Percentiles rank a stretch among this genome's conserved stretches.
Conservation (phyloP, 2,888 invertebrate genomes). For the Heteromyza rotundicornis region DNA sequence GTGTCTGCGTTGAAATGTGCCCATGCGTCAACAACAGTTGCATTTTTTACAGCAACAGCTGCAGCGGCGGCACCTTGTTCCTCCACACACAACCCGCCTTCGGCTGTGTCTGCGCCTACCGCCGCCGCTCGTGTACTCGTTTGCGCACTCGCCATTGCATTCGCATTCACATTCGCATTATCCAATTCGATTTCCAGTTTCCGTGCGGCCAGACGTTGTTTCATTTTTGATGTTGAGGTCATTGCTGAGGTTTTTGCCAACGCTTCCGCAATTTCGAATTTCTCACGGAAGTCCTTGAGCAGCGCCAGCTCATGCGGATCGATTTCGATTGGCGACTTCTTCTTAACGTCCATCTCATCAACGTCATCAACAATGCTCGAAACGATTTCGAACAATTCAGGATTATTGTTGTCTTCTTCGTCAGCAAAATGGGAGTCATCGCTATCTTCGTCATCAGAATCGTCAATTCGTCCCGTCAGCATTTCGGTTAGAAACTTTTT, state of each 20-base stretch:
- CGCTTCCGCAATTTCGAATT: slow-evolving; percentile 66
- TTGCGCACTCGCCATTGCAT: slow-evolving; percentile 13
- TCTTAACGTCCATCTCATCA: slow-evolving; percentile 20
- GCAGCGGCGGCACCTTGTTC: slow-evolving; percentile 2
- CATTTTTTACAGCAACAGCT: slow-evolving; percentile 20
- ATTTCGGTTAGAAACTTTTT: slow-evolving; percentile 45
- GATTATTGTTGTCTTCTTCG: slow-evolving; percentile 22
- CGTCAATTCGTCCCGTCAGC: slow-evolving; percentile 28
- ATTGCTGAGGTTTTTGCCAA: slow-evolving; percentile 67
- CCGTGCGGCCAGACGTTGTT: slow-evolving; percentile 66
- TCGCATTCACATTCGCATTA: slow-evolving; percentile 33
- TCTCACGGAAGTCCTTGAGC: slow-evolving; percentile 61
- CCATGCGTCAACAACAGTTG: slow-evolving; percentile 38
- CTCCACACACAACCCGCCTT: slow-evolving; percentile 31
- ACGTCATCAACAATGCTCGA: slow-evolving; percentile 16
- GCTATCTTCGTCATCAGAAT: slow-evolving; percentile 18
- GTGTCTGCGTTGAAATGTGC: slow-evolving; percentile 34
- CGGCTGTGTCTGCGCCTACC: slow-evolving; percentile 26
- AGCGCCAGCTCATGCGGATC: slow-evolving; percentile 39
- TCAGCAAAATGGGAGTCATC: slow-evolving; percentile 29
- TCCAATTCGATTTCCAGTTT: slow-evolving; percentile 66
- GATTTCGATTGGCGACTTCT: slow-evolving; percentile 12
- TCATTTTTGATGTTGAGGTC: slow-evolving; percentile 66
- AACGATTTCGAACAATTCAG: slow-evolving; percentile 25
- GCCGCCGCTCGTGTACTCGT: slow-evolving; percentile 5